Evolutionary conservation across 2,888 invertebrate genomes (phyloP).

Genomic region (Metopia argyrocephala): DNA sequence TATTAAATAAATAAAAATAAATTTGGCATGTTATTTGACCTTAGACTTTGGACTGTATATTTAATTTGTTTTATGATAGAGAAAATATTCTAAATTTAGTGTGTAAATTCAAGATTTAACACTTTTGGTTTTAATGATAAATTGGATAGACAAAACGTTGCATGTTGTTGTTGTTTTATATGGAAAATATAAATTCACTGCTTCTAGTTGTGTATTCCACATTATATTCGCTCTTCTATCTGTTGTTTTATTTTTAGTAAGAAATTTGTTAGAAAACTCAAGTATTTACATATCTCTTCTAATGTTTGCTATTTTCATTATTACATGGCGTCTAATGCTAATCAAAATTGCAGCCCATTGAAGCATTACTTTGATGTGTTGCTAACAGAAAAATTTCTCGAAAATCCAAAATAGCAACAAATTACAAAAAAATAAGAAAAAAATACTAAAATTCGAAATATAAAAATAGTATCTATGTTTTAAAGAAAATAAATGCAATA

Average conservation of each 20-base stretch:
- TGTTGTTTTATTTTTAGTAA: too few species aligned
- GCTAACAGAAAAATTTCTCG: slow-evolving; percentile 33
- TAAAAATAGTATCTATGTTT: slow-evolving; percentile 36
- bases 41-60: slow-evolving; percentile 4
- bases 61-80: neutral
- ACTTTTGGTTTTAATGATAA: too few species aligned
- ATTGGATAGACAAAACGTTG: too few species aligned
- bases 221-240: too few species aligned
- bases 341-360: neutral
- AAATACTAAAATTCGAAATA: neutral
- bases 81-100: neutral
- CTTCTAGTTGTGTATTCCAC: neutral
- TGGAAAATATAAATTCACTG: neutral
- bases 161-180: too few species aligned
- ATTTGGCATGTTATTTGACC: too few species aligned
- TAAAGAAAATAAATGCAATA: slow-evolving; percentile 1
- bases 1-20: neutral
- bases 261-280: too few species aligned
- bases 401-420: slow-evolving; percentile 15
- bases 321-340: slow-evolving; percentile 43
- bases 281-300: too few species aligned
- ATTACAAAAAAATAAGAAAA: neutral
- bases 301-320: neutral
- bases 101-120: too few species aligned
- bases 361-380: slow-evolving; percentile 26